Evolutionary conservation across 2,888 invertebrate genomes (phyloP), one percentile per base, ranked within the genome.

Genomic region (Macrosoma leucophasiata): DNA sequence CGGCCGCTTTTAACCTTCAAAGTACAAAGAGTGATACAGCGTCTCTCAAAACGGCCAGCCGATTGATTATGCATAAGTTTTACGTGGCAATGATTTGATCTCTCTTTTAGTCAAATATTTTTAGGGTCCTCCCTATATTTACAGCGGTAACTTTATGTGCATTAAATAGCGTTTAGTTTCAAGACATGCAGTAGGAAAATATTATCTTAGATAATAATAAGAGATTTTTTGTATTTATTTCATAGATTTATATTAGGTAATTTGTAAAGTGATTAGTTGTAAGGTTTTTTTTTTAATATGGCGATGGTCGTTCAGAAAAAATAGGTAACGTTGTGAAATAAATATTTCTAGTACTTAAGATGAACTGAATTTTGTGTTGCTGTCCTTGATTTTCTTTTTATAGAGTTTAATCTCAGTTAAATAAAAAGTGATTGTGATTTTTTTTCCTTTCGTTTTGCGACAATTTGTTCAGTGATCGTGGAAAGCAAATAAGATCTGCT

Each of bases 91-190:
- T 88, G 87, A 87, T 88, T 88, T 89, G 88, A 89, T 88, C 88
- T 88, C 88, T 88, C 86, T 88, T 87, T 88, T 88, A 88, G 88
- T 88, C 88, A 88, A 87, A 88, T 87, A 87, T 87, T 79, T 84
- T 85, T 70, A 81, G 79, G 77, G 72, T 61, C 67, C 70, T 66
- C 66, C 75, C n/a, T n/a, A n/a, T n/a, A 52, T 38, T 65, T 58
- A 52, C 62, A 60, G 62, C 55, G 62, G 61, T 67, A 67, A 68
- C 69, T 75, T 68, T 67, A 72, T 65, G 74, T 75, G 76, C 77
- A 74, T 78, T 72, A 70, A 65, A 65, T 81, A 81, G 74, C 56
- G 52, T 77, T 78, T 77, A 79, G 75, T 81, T 78, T 60, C 73
- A 75, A 81, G 78, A 79, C 79, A 79, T 72, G 77, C 76, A 64